Evolutionary conservation across 2,888 invertebrate genomes (phyloP).

Genomic region (Neoascia interrupta): DNA sequence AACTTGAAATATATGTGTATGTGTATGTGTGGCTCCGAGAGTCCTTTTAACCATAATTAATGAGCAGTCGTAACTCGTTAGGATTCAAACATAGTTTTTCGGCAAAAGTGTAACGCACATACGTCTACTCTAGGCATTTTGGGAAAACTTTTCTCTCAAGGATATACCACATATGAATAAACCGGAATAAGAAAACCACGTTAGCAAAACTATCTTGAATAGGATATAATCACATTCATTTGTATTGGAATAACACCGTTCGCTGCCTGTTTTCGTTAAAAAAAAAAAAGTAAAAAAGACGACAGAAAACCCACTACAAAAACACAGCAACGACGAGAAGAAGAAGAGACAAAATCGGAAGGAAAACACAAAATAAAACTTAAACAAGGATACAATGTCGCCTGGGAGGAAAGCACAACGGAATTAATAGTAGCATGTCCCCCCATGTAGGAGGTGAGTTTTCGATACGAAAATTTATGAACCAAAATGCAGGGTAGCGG

Average conservation of each 20-base stretch:
- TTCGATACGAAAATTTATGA: conserved; percentile 54
- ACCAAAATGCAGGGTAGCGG: conserved; percentile 5
- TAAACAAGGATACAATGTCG: conserved; percentile 66
- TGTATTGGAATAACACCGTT: conserved; percentile 46
- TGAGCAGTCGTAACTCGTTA: conserved; percentile 8
- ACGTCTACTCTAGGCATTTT: neutral
- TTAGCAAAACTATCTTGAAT: conserved; percentile 47
- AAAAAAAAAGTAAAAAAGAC: conserved; percentile 13
- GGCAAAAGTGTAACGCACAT: conserved; percentile 15
- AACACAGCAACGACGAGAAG: conserved; percentile 13
- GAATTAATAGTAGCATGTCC: conserved; percentile 56
- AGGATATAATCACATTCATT: conserved; percentile 59
- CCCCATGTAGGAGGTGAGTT: conserved; percentile 56
- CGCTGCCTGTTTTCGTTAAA: conserved; percentile 28
- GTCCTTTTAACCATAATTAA: conserved; percentile 50
- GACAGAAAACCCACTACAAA: neutral
- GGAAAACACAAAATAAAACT: conserved; percentile 51
- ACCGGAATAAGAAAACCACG: conserved; percentile 3
- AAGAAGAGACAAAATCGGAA: conserved; percentile 37
- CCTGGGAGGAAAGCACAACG: conserved; percentile 59
- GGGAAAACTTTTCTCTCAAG: conserved; percentile 5
- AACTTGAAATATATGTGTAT: no score
- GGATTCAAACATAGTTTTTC: conserved; percentile 13
- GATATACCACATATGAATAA: conserved; percentile 5
- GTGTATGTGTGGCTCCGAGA: conserved; percentile 10